Evolutionary conservation across 2,888 invertebrate genomes (phyloP).

Genomic region (Melanchra persicariae): DNA sequence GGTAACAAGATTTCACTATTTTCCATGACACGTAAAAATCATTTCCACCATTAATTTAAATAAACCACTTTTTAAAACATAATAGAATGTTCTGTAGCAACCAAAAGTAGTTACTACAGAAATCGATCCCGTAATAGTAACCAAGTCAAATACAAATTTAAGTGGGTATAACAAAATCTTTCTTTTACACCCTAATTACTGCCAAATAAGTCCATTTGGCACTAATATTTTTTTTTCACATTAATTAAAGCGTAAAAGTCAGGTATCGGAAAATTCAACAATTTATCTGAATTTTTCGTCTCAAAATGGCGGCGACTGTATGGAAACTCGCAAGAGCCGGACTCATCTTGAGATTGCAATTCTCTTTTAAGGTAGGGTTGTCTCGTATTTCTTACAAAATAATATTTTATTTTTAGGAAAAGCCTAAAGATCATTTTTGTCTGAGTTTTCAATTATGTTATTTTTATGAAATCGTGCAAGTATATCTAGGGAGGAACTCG

Average conservation of each 20-base stretch:
- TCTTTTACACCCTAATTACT: background rate
- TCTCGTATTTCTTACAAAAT: slow-evolving; percentile 4
- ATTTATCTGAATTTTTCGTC: slow-evolving; percentile 75
- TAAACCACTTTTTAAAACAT: too few species aligned
- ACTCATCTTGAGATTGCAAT: slow-evolving; percentile 83
- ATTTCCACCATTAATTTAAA: too few species aligned
- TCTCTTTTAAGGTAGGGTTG: slow-evolving; percentile 75
- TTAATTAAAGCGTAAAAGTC: slow-evolving; percentile 32
- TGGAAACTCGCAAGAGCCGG: slow-evolving; percentile 72
- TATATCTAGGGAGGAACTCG: too few species aligned
- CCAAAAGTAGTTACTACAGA: too few species aligned
- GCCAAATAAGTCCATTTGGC: slow-evolving; percentile 14
- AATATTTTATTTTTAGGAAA: too few species aligned
- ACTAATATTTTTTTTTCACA: too few species aligned
- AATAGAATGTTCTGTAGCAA: too few species aligned
- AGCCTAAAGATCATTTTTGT: too few species aligned
- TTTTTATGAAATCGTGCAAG: too few species aligned
- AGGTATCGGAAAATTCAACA: slow-evolving; percentile 71
- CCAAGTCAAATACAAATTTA: background rate
- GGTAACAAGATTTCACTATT: too few species aligned
- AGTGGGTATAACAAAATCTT: background rate
- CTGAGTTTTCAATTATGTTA: too few species aligned
- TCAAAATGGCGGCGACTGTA: slow-evolving; percentile 74
- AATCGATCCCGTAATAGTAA: background rate
- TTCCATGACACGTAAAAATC: too few species aligned